Evolutionary conservation across 2,113 vertebrate species (phyloP).

Genomic region (Microcebus tavaratra): DNA sequence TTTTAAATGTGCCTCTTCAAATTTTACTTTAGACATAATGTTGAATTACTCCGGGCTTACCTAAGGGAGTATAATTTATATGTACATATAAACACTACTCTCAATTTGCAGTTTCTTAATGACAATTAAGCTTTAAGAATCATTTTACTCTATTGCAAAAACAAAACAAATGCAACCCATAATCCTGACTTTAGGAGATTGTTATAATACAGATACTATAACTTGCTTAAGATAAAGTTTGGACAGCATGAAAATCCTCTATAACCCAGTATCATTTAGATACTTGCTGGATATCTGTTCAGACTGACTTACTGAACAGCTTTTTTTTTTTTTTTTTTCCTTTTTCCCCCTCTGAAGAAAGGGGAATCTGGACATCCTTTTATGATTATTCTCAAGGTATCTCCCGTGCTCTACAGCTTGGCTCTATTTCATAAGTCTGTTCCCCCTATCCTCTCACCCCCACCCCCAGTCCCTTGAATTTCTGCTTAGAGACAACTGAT

Average conservation of each 20-base stretch:
- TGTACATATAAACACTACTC: not conserved
- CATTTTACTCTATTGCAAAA: not conserved
- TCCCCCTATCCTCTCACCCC: too few species aligned
- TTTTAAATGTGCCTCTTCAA: conserved; percentile 9
- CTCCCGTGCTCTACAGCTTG: not conserved
- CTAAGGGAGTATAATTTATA: not conserved
- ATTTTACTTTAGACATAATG: not conserved
- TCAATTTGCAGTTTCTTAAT: not conserved
- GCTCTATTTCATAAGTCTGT: not conserved
- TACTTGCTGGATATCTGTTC: not conserved
- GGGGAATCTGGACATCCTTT: not conserved
- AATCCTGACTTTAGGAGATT: not conserved
- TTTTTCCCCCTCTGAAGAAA: not conserved
- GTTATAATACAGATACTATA: not conserved
- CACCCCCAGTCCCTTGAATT: not conserved
- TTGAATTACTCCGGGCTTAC: conserved; percentile 10
- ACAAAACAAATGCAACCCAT: not conserved
- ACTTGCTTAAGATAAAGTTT: not conserved
- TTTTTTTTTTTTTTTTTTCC: not conserved
- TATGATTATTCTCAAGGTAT: not conserved
- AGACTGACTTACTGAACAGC: not conserved
- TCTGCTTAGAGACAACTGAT: not conserved
- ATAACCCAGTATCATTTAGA: too few species aligned
- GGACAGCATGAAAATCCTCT: not conserved
- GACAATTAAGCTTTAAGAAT: not conserved